Percentiles rank a stretch among this genome's conserved stretches.
These are phyloP conservation scores for Yponomeuta plumbellus DNA, from an alignment of 2,888 invertebrate genomes.

Conservation along the genomic window DNA sequence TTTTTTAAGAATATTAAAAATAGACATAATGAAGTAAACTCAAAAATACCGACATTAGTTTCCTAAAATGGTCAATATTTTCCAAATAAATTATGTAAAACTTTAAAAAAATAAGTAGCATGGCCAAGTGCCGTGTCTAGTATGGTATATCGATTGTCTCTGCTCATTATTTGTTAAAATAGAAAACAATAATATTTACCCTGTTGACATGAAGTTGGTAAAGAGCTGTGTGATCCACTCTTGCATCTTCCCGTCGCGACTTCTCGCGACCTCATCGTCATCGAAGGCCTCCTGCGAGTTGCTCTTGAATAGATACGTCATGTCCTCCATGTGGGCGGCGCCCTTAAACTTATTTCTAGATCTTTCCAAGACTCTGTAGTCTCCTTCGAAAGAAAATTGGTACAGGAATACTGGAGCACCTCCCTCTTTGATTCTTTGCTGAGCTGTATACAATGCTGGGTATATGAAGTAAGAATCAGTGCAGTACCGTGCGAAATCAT, in stretches of 20 bases:
- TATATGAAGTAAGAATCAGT: conserved; percentile 50
- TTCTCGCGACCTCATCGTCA: not conserved
- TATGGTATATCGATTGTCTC: no score
- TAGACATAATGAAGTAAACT: no score
- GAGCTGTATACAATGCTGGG: conserved; percentile 46
- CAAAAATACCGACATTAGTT: no score
- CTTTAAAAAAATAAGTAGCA: no score
- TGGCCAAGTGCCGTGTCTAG: no score
- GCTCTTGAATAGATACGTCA: conserved; percentile 70
- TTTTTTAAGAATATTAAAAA: no score
- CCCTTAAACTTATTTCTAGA: conserved; percentile 57
- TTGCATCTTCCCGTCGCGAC: conserved; percentile 39
- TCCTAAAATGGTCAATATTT: no score
- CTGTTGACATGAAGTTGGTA: conserved; percentile 45
- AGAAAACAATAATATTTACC: conserved; percentile 35
- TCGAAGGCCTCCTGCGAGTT: conserved; percentile 36
- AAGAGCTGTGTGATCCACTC: conserved; percentile 48
- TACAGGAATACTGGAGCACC: conserved; percentile 70
- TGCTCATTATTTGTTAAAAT: no score
- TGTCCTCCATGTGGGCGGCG: conserved; percentile 77
- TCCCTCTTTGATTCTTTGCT: conserved; percentile 30
- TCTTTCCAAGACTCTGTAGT: conserved; percentile 62
- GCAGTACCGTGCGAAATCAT: conserved; percentile 42
- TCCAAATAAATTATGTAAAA: no score
- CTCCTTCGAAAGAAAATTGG: conserved; percentile 69